phyloP scores from a whole-genome alignment of 1,140 invertebrate species.

The Argopecten irradians region DNA sequence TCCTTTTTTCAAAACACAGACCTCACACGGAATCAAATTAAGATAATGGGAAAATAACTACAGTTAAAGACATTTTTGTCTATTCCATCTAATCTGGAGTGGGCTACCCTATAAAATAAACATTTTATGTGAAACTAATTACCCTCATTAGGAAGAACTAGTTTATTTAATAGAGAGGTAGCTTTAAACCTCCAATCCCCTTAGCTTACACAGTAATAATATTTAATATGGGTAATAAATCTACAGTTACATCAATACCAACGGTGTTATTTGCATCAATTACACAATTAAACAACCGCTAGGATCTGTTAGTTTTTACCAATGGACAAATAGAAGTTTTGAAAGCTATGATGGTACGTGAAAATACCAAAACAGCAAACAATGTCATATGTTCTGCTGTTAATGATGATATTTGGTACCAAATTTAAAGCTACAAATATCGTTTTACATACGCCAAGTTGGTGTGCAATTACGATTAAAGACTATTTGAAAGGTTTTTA shows the following conservation, averaged over 20 bases:
- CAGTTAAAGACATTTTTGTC: not conserved
- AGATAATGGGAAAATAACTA: not conserved
- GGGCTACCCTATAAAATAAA: not conserved
- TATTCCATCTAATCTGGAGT: not conserved
- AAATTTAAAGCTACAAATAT: too few relatives aligned
- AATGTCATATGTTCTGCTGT: too few relatives aligned
- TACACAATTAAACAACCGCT: too few relatives aligned
- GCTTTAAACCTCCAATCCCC: not conserved
- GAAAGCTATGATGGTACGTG: too few relatives aligned
- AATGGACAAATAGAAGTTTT: too few relatives aligned
- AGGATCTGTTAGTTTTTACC: too few relatives aligned
- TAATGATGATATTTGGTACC: too few relatives aligned
- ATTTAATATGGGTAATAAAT: not conserved
- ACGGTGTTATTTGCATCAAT: not conserved
- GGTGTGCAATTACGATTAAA: too few relatives aligned
- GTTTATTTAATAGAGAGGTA: not conserved
- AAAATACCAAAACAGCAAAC: too few relatives aligned
- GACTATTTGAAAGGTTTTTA: too few relatives aligned
- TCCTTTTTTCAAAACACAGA: not conserved
- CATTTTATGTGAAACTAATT: not conserved
- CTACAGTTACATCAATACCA: not conserved
- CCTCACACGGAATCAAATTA: not conserved
- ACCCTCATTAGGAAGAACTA: not conserved
- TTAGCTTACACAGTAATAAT: not conserved
- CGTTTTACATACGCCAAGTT: too few relatives aligned